Base-by-base conservation (phyloP, 1,140 invertebrate species). In the Monomorium pharaonis region DNA sequence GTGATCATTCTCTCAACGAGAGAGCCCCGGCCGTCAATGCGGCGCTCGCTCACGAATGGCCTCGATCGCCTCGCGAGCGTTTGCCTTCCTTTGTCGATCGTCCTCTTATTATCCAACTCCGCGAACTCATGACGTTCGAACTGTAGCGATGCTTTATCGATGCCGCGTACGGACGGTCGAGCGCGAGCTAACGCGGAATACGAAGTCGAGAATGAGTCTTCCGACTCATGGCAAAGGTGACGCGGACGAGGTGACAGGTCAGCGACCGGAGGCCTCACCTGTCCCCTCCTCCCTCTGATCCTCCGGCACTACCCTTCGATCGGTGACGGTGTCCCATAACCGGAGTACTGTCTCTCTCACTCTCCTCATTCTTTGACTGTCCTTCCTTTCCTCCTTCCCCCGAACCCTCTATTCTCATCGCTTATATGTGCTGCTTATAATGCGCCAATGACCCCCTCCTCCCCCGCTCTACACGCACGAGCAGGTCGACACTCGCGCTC, bases 181-280 rank as follows among this genome's bases (percentile, higher is more conserved):
- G 58, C 62, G 33, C 72, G 72, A 63, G 30, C 54, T 42, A 76
- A 47, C 56, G 72, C 70, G 81, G 81, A 83, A 83, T 69, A 72
- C 77, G 30, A n/a, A n/a, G 69, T 56, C 33, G 81, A 75, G 65
- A 76, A 85, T 78, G 74, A 77, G 74, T 65, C 56, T 51, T 58
- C 65, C n/a, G 37, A 30, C 21, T n/a, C n/a, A 21, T 44, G 65
- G 69, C 58, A 76, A 84, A 84, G 72, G 72, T 84, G 81, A 84
- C 81, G 42, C 54, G 47, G 72, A 76, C 72, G 90, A 90, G 90
- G 88, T 91, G 88, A 91, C 87, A 89, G 92, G 92, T 93, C 92
- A 92, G 74, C 88, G 91, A 92, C 91, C 91, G 75, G 27, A 65
- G 85, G 51, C 78, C 86, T 85, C 90, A 91, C 91, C 87, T 83